These are phyloP conservation scores for Agrotis segetum DNA, from an alignment of 2,888 invertebrate genomes.

Conservation along the genomic window DNA sequence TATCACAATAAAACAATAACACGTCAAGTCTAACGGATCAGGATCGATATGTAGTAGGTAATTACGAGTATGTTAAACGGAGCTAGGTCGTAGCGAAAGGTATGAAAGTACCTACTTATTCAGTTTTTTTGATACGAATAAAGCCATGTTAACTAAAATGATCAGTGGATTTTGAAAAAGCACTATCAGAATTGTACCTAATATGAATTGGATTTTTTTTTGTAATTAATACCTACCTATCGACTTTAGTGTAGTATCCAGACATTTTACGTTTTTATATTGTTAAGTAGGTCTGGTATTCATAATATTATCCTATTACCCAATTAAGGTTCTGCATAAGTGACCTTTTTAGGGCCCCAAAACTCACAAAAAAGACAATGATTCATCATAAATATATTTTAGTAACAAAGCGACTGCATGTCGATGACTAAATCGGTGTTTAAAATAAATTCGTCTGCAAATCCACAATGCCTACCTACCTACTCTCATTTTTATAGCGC, in stretches of 20 bases:
- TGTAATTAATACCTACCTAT: no score
- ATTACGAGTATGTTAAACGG: constrained; percentile 38
- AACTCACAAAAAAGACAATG: constrained; percentile 32
- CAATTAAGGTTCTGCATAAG: no score
- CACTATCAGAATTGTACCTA: no score
- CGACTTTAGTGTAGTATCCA: no score
- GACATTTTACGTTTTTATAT: no score
- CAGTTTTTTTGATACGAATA: constrained; percentile 2
- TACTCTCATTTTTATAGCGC: constrained; percentile 21
- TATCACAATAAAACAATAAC: constrained; percentile 1
- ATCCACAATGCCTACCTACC: constrained; percentile 14
- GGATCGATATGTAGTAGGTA: constrained; percentile 28
- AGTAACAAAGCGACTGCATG: constrained; percentile 41
- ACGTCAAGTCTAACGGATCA: neutral
- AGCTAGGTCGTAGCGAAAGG: constrained; percentile 15
- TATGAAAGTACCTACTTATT: neutral
- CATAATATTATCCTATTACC: no score
- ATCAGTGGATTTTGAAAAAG: neutral
- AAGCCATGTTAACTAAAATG: constrained; percentile 26
- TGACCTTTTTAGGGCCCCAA: no score
- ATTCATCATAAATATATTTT: constrained; percentile 46
- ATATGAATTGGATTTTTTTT: no score
- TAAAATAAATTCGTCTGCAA: neutral
- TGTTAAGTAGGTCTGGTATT: no score
- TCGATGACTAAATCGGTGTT: constrained; percentile 10